These are phyloP conservation scores for Drosophila kanekoi DNA, from an alignment of 2,888 invertebrate genomes.

Conservation along the genomic window DNA sequence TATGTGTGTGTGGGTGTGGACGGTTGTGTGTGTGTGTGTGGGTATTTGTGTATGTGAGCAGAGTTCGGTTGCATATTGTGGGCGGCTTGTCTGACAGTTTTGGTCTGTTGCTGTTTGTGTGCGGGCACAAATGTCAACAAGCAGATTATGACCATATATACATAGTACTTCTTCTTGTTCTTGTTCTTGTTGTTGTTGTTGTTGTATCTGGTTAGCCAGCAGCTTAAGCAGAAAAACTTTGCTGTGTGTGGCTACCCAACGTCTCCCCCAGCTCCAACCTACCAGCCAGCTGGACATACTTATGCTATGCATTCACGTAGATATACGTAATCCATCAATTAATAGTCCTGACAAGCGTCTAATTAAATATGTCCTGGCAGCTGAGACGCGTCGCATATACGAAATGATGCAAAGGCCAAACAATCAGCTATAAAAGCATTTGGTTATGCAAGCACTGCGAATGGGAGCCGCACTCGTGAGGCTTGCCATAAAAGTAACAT, in stretches of 20 bases:
- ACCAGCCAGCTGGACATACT: slow-evolving; percentile 1
- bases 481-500: slow-evolving; percentile 8
- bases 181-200: slow-evolving; percentile 17
- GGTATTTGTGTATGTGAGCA: slow-evolving; percentile 16
- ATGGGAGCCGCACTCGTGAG: slow-evolving; percentile 6
- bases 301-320: slow-evolving; percentile 8
- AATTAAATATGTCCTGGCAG: slow-evolving; percentile 69
- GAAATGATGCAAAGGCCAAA: slow-evolving; percentile 29
- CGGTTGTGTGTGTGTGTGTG: slow-evolving; percentile 9
- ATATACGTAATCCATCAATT: slow-evolving; percentile 69
- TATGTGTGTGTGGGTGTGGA: slow-evolving; percentile 4
- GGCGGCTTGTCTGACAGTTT: slow-evolving; percentile 51
- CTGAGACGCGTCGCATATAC: slow-evolving; percentile 24
- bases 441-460: slow-evolving; percentile 10
- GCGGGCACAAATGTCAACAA: slow-evolving; percentile 69
- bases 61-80: slow-evolving; percentile 46
- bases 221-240: slow-evolving; percentile 49
- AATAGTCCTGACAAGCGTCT: slow-evolving; percentile 70
- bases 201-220: slow-evolving; percentile 56
- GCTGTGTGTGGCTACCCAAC: background rate
- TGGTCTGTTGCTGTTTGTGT: slow-evolving; percentile 47
- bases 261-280: background rate
- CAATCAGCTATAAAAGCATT: slow-evolving; percentile 30
- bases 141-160: slow-evolving; percentile 65
- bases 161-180: slow-evolving; percentile 19